phyloP scores from a whole-genome alignment of 1,140 invertebrate genomes.

The Papilio machaon region DNA sequence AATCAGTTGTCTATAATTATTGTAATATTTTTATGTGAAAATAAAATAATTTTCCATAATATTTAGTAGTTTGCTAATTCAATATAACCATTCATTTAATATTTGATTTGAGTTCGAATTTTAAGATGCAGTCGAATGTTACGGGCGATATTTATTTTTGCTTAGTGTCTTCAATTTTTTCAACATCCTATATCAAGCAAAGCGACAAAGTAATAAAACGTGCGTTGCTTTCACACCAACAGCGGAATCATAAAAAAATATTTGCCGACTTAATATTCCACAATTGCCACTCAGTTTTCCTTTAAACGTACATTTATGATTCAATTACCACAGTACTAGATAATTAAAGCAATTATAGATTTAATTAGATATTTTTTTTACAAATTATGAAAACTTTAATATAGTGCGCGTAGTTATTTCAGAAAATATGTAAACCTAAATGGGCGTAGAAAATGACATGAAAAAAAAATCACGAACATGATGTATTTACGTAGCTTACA shows the following conservation, averaged over 20 bases:
- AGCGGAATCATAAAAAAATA: constrained; percentile 71
- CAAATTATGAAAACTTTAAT: too few species aligned
- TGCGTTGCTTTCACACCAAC: constrained; percentile 56
- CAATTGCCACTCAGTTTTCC: constrained; percentile 63
- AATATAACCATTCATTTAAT: too few species aligned
- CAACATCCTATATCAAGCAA: constrained; percentile 55
- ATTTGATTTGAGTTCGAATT: too few species aligned
- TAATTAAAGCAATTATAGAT: constrained; percentile 1
- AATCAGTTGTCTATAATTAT: too few species aligned
- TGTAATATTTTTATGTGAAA: too few species aligned
- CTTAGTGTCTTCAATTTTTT: neutral
- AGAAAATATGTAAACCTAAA: too few species aligned
- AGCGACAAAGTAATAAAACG: constrained; percentile 71
- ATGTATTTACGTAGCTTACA: too few species aligned
- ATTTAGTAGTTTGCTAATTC: too few species aligned
- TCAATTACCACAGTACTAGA: neutral
- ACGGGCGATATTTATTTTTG: neutral
- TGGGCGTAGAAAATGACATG: too few species aligned
- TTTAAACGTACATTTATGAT: constrained; percentile 27
- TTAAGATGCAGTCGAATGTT: neutral
- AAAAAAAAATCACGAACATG: too few species aligned
- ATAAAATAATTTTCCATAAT: too few species aligned
- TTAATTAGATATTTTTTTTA: neutral
- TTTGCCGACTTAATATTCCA: constrained; percentile 70
- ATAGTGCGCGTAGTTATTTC: too few species aligned